A percentile compares a stretch with the other conserved stretches of the same genome.
phyloP scores from a whole-genome alignment of 2,797 vertebrate species.

The Poeciliopsis paucimaculata region DNA sequence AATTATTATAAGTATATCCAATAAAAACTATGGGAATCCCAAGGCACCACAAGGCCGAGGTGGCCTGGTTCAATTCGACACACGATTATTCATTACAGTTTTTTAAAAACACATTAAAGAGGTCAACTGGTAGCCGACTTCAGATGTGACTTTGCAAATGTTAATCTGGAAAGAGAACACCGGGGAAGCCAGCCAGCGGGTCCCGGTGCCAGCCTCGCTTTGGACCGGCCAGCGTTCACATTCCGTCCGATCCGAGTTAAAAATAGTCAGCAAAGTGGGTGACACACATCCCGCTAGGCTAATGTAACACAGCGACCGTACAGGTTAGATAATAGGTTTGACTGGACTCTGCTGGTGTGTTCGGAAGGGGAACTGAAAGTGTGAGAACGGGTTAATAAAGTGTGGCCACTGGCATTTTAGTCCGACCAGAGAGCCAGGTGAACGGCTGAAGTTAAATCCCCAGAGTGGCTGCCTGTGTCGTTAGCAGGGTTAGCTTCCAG shows the following conservation, averaged over 20 bases:
- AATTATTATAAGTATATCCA: background rate
- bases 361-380: background rate
- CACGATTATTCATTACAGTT: background rate
- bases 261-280: conserved; percentile 79
- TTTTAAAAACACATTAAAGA: background rate
- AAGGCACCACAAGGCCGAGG: background rate
- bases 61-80: background rate
- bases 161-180: conserved; percentile 25
- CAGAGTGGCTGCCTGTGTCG: conserved; percentile 24
- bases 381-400: background rate
- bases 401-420: background rate
- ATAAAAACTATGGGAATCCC: background rate
- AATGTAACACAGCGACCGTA: conserved; percentile 67
- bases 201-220: conserved; percentile 35
- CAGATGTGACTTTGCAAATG: conserved; percentile 48
- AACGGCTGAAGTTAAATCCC: conserved; percentile 19
- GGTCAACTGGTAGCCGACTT: conserved; percentile 3
- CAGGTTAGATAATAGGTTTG: conserved; percentile 48
- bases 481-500: conserved; percentile 70
- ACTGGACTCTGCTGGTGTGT: background rate
- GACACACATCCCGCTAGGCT: conserved; percentile 75
- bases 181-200: conserved; percentile 27
- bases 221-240: conserved; percentile 61
- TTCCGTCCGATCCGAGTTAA: conserved; percentile 75
- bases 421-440: background rate